A percentile compares a stretch with the other conserved stretches of the same genome.
Conservation (phyloP, 2,797 vertebrate species). For the Sitta carolinensis region DNA sequence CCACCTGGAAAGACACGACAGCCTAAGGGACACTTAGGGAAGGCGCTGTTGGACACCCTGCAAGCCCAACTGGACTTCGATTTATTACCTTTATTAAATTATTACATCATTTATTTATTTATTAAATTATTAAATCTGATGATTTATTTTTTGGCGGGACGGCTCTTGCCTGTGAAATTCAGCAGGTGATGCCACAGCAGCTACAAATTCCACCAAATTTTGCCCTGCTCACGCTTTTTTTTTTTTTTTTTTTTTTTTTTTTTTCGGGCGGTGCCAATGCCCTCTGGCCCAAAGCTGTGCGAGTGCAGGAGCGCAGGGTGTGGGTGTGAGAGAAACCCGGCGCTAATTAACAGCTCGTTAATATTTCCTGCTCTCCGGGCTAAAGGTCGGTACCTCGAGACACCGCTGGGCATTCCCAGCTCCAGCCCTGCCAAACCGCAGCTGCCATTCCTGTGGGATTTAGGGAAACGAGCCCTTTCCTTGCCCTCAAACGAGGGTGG, state of each 20-base stretch:
- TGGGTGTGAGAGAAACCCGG: neutral
- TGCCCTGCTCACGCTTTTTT: neutral
- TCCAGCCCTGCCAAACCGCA: neutral
- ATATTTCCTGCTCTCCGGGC: neutral
- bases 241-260: neutral
- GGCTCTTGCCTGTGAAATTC: neutral
- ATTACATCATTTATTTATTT: no score
- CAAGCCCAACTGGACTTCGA: neutral
- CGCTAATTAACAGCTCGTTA: slow-evolving; percentile 5
- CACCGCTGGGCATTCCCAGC: neutral
- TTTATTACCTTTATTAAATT: no score
- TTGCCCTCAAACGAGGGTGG: neutral
- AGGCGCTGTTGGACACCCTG: neutral
- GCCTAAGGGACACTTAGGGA: neutral
- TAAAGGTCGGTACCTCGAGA: neutral
- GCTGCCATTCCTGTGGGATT: neutral
- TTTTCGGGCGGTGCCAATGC: neutral
- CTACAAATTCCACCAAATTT: neutral
- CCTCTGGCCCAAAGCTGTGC: accelerated
- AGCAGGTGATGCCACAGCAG: neutral
- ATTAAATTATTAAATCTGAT: neutral
- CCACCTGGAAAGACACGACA: neutral
- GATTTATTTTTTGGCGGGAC: neutral
- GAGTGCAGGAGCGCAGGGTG: neutral
- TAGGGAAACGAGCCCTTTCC: neutral